Conservation (phyloP, 1,140 invertebrate genomes). For the Sminthurides bifidus region DNA sequence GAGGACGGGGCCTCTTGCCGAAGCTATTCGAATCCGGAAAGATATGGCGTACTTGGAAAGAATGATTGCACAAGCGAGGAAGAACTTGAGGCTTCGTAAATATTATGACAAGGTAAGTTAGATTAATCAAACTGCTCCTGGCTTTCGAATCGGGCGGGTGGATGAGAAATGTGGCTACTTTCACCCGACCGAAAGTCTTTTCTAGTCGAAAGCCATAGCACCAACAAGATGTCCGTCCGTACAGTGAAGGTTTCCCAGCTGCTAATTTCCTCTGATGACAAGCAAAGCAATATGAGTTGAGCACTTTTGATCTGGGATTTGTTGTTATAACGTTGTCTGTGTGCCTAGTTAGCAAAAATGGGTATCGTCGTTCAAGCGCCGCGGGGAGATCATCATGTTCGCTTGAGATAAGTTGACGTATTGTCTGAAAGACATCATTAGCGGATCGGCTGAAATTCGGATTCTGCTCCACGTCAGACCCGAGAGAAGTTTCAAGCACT, state of each 20-base stretch:
- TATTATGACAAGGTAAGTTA: constrained; percentile 9
- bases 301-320: too few species aligned
- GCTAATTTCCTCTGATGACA: too few species aligned
- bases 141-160: too few species aligned
- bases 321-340: too few species aligned
- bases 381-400: constrained; percentile 10
- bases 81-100: constrained; percentile 1
- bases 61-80: constrained; percentile 10
- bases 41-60: constrained; percentile 19
- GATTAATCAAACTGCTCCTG: too few species aligned
- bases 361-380: not conserved
- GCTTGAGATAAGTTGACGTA: constrained; percentile 19
- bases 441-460: constrained; percentile 10
- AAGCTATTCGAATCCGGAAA: constrained; percentile 13
- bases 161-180: too few species aligned
- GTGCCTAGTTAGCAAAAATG: not conserved
- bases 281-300: too few species aligned
- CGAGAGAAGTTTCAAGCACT: constrained; percentile 5
- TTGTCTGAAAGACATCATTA: constrained; percentile 24
- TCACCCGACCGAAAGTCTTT: too few species aligned
- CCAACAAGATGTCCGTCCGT: too few species aligned
- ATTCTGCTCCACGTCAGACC: constrained; percentile 20
- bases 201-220: too few species aligned
- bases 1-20: constrained; percentile 7
- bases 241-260: too few species aligned